A percentile compares a stretch with the other conserved stretches of the same genome.
Conservation (phyloP, 1,140 invertebrate genomes). For the Drosophila bipectinata region DNA sequence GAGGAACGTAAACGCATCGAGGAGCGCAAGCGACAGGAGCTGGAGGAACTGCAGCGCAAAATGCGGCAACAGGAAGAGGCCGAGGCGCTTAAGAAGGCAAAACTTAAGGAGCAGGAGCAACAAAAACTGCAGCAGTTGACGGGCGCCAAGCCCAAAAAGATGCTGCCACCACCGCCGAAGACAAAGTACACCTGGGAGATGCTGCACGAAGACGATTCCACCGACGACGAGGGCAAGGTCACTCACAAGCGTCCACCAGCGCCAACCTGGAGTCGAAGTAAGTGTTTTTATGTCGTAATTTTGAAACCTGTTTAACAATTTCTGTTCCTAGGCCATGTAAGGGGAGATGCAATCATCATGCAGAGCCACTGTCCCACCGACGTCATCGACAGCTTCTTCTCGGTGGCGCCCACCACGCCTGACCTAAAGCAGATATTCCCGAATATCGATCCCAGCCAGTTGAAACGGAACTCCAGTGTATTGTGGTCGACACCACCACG, state of each 20-base stretch:
- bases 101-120: slow-evolving; percentile 74
- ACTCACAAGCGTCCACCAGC: slow-evolving; percentile 84
- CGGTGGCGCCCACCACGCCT: slow-evolving; percentile 86
- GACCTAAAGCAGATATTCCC: slow-evolving; percentile 88
- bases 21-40: slow-evolving; percentile 84
- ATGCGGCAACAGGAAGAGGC: slow-evolving; percentile 84
- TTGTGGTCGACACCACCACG: slow-evolving; percentile 89
- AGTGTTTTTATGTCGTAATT: slow-evolving; percentile 12
- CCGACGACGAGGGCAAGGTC: slow-evolving; percentile 85
- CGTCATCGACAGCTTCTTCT: slow-evolving; percentile 86
- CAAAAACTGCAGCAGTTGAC: slow-evolving; percentile 62
- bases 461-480: slow-evolving; percentile 89
- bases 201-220: slow-evolving; percentile 85
- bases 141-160: slow-evolving; percentile 63
- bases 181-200: slow-evolving; percentile 83
- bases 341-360: slow-evolving; percentile 58
- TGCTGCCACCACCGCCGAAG: slow-evolving; percentile 69
- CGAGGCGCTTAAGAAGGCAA: slow-evolving; percentile 81
- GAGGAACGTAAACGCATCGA: slow-evolving; percentile 83
- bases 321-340: slow-evolving; percentile 54
- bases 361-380: slow-evolving; percentile 70
- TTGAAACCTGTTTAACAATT: background rate
- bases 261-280: slow-evolving; percentile 85
- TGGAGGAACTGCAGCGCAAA: slow-evolving; percentile 85
- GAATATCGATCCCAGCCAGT: slow-evolving; percentile 86